Evolutionary conservation across 2,113 vertebrate species (phyloP).

Genomic region (Prunella fulvescens): DNA sequence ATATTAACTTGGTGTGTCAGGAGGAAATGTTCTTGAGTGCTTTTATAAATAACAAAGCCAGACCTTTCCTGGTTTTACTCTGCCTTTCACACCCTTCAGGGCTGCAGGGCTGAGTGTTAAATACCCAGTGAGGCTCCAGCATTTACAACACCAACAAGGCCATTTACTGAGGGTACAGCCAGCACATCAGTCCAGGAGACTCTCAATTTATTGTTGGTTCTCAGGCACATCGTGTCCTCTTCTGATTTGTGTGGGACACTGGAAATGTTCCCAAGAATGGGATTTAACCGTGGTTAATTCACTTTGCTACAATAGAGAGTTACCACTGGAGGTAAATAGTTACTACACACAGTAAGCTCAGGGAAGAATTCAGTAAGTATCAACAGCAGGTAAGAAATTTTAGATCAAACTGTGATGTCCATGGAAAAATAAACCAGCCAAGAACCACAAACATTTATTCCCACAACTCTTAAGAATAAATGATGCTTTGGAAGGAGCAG

Average conservation of each 20-base stretch:
- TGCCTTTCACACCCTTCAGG: not conserved
- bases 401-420: not conserved
- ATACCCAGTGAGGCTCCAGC: not conserved
- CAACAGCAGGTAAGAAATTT: not conserved
- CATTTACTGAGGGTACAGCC: not conserved
- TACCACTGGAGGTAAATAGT: not conserved
- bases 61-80: not conserved
- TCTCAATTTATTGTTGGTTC: not conserved
- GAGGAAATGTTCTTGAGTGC: not conserved
- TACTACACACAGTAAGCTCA: not conserved
- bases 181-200: not conserved
- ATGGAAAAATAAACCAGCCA: not conserved
- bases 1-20: not conserved
- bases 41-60: not conserved
- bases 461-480: not conserved
- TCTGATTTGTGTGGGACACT: not conserved
- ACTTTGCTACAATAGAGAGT: not conserved
- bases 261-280: not conserved
- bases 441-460: not conserved
- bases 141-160: not conserved
- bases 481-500: not conserved
- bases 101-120: not conserved
- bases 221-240: not conserved
- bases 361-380: not conserved
- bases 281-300: not conserved